A percentile compares a stretch with the other conserved stretches of the same genome.
These are phyloP conservation scores for Metridium senile DNA, from an alignment of 92 coral and sea anemone genomes.

Conservation along the genomic window DNA sequence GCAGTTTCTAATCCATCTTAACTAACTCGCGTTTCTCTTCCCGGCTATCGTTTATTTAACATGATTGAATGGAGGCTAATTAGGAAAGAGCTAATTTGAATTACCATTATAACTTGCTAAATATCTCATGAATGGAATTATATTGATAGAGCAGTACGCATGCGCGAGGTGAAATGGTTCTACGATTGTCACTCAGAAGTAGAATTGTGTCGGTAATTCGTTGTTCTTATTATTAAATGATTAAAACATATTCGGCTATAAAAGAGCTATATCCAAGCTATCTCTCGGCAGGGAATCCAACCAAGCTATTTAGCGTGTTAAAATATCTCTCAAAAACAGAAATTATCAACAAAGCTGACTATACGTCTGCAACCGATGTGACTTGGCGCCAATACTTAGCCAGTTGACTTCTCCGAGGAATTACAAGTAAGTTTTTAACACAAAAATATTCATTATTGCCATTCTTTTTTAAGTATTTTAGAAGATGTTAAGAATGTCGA, in stretches of 20 bases:
- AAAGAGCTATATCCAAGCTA: constrained; percentile 19
- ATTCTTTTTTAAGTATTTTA: too few species aligned
- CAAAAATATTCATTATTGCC: too few species aligned
- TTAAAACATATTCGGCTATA: background rate
- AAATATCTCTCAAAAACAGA: background rate
- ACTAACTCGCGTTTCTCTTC: background rate
- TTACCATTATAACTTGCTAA: background rate
- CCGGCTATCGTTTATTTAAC: background rate
- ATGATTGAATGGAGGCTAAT: background rate
- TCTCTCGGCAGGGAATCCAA: constrained; percentile 13
- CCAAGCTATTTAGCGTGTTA: constrained; percentile 5
- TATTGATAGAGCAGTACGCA: constrained; percentile 5
- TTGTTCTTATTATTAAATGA: constrained; percentile 16
- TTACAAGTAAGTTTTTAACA: too few species aligned
- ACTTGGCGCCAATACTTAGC: background rate
- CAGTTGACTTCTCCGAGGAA: too few species aligned
- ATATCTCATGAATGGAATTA: background rate
- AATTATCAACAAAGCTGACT: background rate
- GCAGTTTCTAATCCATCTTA: background rate
- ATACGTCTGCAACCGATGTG: background rate
- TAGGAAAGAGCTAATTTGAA: background rate
- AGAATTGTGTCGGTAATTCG: constrained; percentile 1
- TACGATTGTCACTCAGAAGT: background rate
- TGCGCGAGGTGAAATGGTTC: constrained; percentile 7
- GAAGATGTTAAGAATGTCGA: too few species aligned